These are phyloP conservation scores for Dasyurus viverrinus DNA, from an alignment of 2,113 vertebrate genomes.

Conservation along the genomic window DNA sequence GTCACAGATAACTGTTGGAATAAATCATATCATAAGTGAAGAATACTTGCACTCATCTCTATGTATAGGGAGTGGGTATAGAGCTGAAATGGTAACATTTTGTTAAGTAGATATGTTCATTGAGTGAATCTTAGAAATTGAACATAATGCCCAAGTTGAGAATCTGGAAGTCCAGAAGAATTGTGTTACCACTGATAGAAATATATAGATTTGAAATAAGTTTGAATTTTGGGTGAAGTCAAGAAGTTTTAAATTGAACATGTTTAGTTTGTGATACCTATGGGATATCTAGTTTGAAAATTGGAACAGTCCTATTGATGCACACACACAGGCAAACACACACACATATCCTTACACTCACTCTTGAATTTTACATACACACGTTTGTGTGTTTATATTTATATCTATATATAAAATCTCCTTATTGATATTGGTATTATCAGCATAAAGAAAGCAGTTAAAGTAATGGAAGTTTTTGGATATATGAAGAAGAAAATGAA, in stretches of 20 bases:
- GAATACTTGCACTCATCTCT: background rate
- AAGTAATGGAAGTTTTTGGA: background rate
- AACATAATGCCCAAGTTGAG: no score
- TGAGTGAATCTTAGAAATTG: background rate
- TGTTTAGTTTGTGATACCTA: background rate
- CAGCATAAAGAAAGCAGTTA: background rate
- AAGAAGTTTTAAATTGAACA: background rate
- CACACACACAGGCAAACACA: background rate
- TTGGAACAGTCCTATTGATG: background rate
- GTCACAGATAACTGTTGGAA: background rate
- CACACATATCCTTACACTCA: background rate
- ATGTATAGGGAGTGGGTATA: background rate
- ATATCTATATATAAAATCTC: no score
- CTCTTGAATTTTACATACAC: slow-evolving; percentile 3
- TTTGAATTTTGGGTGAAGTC: background rate
- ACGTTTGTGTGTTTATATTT: background rate
- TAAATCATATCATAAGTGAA: background rate
- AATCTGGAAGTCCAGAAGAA: background rate
- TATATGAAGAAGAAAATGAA: no score
- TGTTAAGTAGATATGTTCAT: background rate
- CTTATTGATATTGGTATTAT: background rate
- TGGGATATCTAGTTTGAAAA: background rate
- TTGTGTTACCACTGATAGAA: background rate
- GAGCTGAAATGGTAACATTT: background rate
- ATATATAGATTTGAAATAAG: background rate